Percentiles rank a stretch among this genome's conserved stretches.
Evolutionary conservation across 2,797 vertebrate species (phyloP).

Genomic region (Odontamblyopus lacepedii): DNA sequence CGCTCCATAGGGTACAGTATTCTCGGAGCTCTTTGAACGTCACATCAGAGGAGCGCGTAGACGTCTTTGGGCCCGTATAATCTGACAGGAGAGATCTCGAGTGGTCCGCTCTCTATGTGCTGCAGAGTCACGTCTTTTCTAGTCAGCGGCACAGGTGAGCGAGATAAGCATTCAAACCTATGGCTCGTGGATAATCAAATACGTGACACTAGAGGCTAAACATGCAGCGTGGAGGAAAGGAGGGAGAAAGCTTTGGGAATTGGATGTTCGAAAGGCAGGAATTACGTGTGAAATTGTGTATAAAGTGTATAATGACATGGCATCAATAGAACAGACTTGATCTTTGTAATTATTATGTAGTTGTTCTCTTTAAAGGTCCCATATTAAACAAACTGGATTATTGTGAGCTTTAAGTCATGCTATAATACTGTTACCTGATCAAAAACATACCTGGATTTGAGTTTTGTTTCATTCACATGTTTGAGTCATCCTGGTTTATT

Average conservation of each 20-base stretch:
- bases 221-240: neutral
- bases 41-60: neutral
- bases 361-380: too few relatives aligned
- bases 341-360: too few relatives aligned
- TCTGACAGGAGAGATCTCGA: slow-evolving; percentile 19
- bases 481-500: too few relatives aligned
- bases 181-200: neutral
- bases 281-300: neutral
- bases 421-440: too few relatives aligned
- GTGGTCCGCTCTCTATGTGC: slow-evolving; percentile 16
- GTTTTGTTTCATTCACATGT: too few relatives aligned
- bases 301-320: too few relatives aligned
- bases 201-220: neutral
- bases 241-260: neutral
- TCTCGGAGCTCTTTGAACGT: slow-evolving; percentile 12
- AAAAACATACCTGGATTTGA: too few relatives aligned
- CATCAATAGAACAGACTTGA: too few relatives aligned
- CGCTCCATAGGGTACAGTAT: neutral
- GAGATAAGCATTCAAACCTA: slow-evolving; percentile 3
- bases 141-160: slow-evolving; percentile 13
- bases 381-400: too few relatives aligned
- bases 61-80: slow-evolving; percentile 13
- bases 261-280: neutral
- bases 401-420: too few relatives aligned
- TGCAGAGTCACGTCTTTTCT: neutral